phyloP scores from a whole-genome alignment of 1,140 invertebrate species.

The Popillia japonica region DNA sequence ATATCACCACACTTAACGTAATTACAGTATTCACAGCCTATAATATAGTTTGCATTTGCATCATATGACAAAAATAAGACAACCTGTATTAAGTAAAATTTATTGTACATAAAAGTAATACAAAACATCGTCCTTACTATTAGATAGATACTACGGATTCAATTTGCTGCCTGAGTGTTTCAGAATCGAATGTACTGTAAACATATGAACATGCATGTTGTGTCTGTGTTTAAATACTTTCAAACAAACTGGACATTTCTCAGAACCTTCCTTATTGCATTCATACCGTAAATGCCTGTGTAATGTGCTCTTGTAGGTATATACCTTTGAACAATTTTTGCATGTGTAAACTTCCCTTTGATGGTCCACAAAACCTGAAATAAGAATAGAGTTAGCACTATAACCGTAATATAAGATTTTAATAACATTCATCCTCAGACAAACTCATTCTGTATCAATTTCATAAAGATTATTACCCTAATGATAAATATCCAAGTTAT shows the following conservation, averaged over 20 bases:
- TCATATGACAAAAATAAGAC: neutral
- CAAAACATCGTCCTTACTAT: neutral
- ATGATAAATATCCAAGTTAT: neutral
- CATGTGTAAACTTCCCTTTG: conserved; percentile 52
- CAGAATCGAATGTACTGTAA: conserved; percentile 45
- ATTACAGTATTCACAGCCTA: no score
- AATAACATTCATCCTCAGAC: no score
- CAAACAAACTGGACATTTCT: conserved; percentile 59
- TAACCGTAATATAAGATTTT: neutral
- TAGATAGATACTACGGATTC: neutral
- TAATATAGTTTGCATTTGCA: no score
- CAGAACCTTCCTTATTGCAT: conserved; percentile 64
- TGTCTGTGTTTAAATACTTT: conserved; percentile 51
- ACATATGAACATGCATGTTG: conserved; percentile 53
- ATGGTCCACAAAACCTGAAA: neutral
- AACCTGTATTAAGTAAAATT: neutral
- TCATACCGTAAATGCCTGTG: conserved; percentile 63
- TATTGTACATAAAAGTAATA: conserved; percentile 8
- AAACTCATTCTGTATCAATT: neutral
- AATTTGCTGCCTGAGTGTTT: neutral
- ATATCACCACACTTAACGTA: no score
- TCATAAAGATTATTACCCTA: neutral
- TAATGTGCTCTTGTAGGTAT: conserved; percentile 59
- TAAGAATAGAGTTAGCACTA: neutral
- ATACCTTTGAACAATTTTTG: conserved; percentile 61